Evolutionary conservation across 2,797 vertebrate species (phyloP), one percentile per base, ranked within the genome.

Genomic region (Myotis vivesi): DNA sequence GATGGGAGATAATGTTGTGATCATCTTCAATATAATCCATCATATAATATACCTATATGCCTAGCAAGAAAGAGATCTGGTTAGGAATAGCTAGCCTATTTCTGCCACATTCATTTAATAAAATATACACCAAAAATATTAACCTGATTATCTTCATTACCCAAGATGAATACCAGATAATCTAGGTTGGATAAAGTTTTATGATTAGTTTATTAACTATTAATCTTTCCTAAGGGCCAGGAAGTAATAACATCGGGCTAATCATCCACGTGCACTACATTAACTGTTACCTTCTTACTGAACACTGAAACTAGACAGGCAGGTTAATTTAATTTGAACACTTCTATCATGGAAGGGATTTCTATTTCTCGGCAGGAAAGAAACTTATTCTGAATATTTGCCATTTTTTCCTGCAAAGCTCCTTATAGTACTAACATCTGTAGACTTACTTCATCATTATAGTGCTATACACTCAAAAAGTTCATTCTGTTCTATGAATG

Each of bases 141-240:
- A 80, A 82, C 41, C n/a, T 33, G 28, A 46, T 62, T 57, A 68
- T 68, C 62, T 66, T 86, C 12, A 88, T 55, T 94, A 62, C 30
- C 23, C 9, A 62, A 55, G 38, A 84, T 59, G 87, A 89, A 95
- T 33, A 55, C 38, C 77, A 38, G 64, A 68, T 69, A 84, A 68
- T 90, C 15, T 80, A 76, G 51, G 49, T 72, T 10, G 13, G 49
- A 92, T 55, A 10, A 80, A 87, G 22, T 72, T 87, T 73, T 36
- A 53, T 75, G 33, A 53, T 87, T 80, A 87, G 77, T 83, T 84
- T 93, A 77, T 83, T 72, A 85, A 41, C 33, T 30, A 62, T 76
- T 92, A 49, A 73, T 66, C 46, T 86, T 8, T 66, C 46, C 2
- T 57, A 30, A 84, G 53, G 75, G 1, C 38, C 59, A 64, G 11